Evolutionary conservation across 2,888 invertebrate genomes (phyloP), one percentile per base, ranked within the genome.

Genomic region (Augiades crinisus): DNA sequence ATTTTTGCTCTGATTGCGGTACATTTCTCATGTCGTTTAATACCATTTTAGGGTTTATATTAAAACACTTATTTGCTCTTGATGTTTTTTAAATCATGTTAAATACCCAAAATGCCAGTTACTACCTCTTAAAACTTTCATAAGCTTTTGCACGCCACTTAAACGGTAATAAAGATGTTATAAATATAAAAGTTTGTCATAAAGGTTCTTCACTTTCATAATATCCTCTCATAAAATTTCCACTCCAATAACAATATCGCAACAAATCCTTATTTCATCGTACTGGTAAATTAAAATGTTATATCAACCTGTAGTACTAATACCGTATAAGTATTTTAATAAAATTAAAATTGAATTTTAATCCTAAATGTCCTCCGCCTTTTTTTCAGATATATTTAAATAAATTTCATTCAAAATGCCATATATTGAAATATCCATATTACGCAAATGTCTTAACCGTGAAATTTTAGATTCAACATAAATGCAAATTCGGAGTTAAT

Each of bases 401-500:
- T n/a, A n/a, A n/a, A n/a, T n/a, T n/a, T n/a, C n/a, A n/a, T n/a
- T n/a, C n/a, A n/a, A n/a, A n/a, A n/a, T n/a, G n/a, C n/a, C 27
- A 8, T 22, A n/a, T 10, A 12, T 5, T 19, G 31, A 17, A 43
- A 19, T 22, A 22, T 17, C 5, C 22, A 19, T 36, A 50, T 44
- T 50, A 36, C 16, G 17, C 33, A 41, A 27, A 51, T 27, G 19
- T 27, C 44, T 30, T 40, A 53, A 55, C 52, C 47, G 50, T 56
- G 51, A 51, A 60, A 63, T 58, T 59, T 64, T 56, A 57, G 57
- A 55, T 43, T 55, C 44, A 60, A 55, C 59, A 53, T 58, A 58
- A 57, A 62, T 62, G 62, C 58, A 60, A 65, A 64, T 61, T 54
- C 40, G 43, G 52, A 53, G 46, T 51, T 45, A 53, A 58, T 52